Base-by-base conservation (phyloP, 2,888 invertebrate genomes). In the Chymomyza procnemis region DNA sequence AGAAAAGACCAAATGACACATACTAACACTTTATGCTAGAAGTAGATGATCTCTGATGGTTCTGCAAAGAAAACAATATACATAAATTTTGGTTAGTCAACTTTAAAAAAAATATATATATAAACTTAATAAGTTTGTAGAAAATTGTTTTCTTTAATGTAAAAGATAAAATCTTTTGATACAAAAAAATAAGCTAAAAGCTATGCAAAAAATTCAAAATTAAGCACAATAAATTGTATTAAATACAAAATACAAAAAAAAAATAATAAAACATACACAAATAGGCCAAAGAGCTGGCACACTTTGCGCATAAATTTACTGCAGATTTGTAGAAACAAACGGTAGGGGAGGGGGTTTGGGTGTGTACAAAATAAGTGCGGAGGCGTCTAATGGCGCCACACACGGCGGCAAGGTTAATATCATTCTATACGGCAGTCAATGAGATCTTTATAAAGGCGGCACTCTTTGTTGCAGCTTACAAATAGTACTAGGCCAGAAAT, bases 291-390 rank as follows among this genome's bases (percentile, higher is more conserved):
- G 14, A 64, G 30, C 54, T 69, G 79, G 79, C 79, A 84, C 79
- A 84, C 79, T 79, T 84, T 76, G 69, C 56, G 69, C 79, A 79
- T 79, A 83, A 78, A 83, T 83, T 73, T 76, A 22, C 30, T 50
- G 18, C 12, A 41, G 12, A 41, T 41, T 41, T 41, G 34, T 12
- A n/a, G n/a, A n/a, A n/a, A n/a, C n/a, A n/a, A n/a, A n/a, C n/a
- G n/a, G n/a, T n/a, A n/a, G 12, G 34, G 34, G 9, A 1, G 3
- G 34, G 12, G 12, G 34, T 0, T 9, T 12, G 34, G 9, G 12
- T 41, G 12, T 41, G 12, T 41, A 4, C 22, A 22, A 22, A 2
- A 8, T 1, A 26, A 26, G 26, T 26, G 26, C 26, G 34, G 46
- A n/a, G 47, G 19, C n/a, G 59, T 6, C 46, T 47, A 59, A 46